Conservation (phyloP, 2,888 invertebrate species). For the Microctonus aethiopoides region DNA sequence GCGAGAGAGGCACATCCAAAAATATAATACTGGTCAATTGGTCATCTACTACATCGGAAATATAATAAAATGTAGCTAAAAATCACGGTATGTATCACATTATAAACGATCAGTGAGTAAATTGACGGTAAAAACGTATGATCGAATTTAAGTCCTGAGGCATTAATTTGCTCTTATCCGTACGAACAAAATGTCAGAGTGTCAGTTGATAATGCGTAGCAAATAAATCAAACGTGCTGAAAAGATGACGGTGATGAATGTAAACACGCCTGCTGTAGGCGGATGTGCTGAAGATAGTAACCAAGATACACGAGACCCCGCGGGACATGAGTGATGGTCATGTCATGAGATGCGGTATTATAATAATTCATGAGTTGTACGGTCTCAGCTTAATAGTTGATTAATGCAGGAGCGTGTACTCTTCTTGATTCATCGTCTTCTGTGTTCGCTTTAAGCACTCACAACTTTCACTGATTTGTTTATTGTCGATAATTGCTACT, state of each 20-base stretch:
- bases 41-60: too few relatives aligned
- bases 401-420: constrained; percentile 63
- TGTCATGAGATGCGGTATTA: constrained; percentile 66
- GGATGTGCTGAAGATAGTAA: constrained; percentile 54
- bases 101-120: too few relatives aligned
- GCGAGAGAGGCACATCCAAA: too few relatives aligned
- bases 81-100: too few relatives aligned
- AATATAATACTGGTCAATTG: too few relatives aligned
- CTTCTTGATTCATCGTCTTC: constrained; percentile 53
- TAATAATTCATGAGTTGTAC: constrained; percentile 65
- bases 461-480: too few relatives aligned
- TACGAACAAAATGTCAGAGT: constrained; percentile 66
- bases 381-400: constrained; percentile 63
- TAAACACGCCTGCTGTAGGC: constrained; percentile 59
- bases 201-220: constrained; percentile 64
- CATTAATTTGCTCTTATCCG: constrained; percentile 59
- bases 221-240: constrained; percentile 66
- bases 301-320: constrained; percentile 54
- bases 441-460: too few relatives aligned
- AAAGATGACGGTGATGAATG: constrained; percentile 67
- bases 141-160: too few relatives aligned
- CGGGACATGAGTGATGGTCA: constrained; percentile 65
- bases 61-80: too few relatives aligned
- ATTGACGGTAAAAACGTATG: too few relatives aligned
- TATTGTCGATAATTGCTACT: too few relatives aligned